Base-by-base conservation (phyloP, 2,797 vertebrate genomes). In the Xyrichtys novacula region DNA sequence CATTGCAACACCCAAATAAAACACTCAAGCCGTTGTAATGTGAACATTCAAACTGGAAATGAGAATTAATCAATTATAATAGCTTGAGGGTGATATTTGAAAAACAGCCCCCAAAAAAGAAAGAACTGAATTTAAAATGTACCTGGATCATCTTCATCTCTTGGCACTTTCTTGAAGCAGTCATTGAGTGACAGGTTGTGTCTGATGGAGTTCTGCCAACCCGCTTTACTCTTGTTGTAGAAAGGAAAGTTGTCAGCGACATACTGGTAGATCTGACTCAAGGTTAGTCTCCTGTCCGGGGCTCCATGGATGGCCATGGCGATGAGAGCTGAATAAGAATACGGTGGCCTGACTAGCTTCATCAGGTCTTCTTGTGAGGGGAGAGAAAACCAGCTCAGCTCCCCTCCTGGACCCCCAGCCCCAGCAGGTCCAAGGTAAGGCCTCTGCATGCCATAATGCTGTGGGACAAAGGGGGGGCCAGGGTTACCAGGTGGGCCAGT, bases 241-340 rank as follows among this genome's bases (percentile, higher is more conserved):
- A 99, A 99, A 0, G 98, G 98, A 68, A 99, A 99, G 83, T 99
- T 99, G 89, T 99, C 97, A 0, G 98, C 97, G 36, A 99, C 98
- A 0, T 99, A 99, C 84, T 98, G 97, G 91, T 99, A 99, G 88
- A 99, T 99, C 88, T 99, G 98, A 84, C 98, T 99, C 53, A 99
- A 92, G 0, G 98, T 99, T 83, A 99, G 93, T 50, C 98, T 95
- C 71, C 95, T 95, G 15, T 98, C 97, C 0, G 95, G 97, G 0
- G 97, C 98, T 17, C 98, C 97, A 0, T 99, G 98, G 84, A 99
- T 99, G 56, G 98, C 98, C 98, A 99, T 99, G 80, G 98, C 98
- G 2, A 99, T 99, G 36, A 99, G 96, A 4, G 98, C 98, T 0
- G 98, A 99, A 85, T 99, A 99, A 22, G 97, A 99, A 59, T 99